A percentile compares a stretch with the other conserved stretches of the same genome.
Evolutionary conservation across 2,797 vertebrate genomes (phyloP).

Genomic region (Squalus acanthias): DNA sequence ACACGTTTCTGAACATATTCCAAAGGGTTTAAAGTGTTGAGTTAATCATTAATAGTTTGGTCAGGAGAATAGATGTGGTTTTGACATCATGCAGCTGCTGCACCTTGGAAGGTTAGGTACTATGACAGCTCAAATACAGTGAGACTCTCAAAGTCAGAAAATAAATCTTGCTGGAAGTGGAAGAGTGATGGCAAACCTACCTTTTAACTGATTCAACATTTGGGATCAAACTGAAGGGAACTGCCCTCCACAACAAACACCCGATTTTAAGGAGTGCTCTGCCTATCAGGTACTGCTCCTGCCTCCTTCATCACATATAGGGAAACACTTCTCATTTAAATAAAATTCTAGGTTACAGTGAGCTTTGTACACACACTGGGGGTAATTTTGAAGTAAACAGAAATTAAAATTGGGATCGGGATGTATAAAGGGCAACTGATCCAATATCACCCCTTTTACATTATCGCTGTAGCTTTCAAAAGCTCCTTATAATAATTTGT

Average conservation of each 20-base stretch:
- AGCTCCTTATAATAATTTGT: too few relatives aligned
- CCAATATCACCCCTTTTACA: too few relatives aligned
- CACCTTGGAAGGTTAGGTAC: neutral
- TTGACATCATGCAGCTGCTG: neutral
- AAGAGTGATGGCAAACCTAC: neutral
- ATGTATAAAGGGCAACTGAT: too few relatives aligned
- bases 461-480: too few relatives aligned
- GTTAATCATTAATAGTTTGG: neutral
- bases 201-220: neutral
- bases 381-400: too few relatives aligned
- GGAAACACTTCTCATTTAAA: too few relatives aligned
- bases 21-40: neutral
- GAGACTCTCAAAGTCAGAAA: neutral
- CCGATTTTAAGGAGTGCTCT: neutral
- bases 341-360: too few relatives aligned
- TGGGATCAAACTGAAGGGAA: neutral
- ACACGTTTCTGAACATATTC: neutral
- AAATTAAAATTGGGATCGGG: too few relatives aligned
- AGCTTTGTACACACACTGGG: too few relatives aligned
- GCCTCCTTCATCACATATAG: too few relatives aligned
- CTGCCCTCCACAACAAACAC: neutral
- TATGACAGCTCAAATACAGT: neutral
- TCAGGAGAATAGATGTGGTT: neutral
- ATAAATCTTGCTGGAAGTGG: neutral
- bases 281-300: neutral